A percentile compares a stretch with the other conserved stretches of the same genome.
Evolutionary conservation across 2,888 invertebrate genomes (phyloP).

Genomic region (Carabus problematicus): DNA sequence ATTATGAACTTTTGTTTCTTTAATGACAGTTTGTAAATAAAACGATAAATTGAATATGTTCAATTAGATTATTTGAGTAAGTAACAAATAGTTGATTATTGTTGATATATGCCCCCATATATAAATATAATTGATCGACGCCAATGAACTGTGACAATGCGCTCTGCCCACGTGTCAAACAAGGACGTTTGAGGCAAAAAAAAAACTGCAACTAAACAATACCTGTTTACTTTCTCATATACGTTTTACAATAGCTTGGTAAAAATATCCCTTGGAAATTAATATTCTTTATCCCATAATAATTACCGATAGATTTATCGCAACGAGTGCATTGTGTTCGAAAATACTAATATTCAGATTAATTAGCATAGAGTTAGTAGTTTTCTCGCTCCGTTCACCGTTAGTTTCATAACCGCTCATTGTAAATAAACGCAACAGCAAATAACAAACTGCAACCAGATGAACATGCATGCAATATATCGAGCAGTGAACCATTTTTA

Average conservation of each 20-base stretch:
- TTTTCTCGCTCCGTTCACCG: too few species aligned
- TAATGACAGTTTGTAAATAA: background rate
- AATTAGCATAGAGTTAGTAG: background rate
- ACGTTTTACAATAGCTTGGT: background rate
- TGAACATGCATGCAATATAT: too few species aligned
- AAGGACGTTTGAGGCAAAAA: constrained; percentile 36
- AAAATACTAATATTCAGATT: constrained; percentile 9
- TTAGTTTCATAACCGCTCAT: too few species aligned
- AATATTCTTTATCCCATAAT: too few species aligned
- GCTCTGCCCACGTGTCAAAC: constrained; percentile 37
- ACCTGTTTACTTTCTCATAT: constrained; percentile 40
- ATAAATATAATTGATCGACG: background rate
- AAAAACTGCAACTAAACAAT: constrained; percentile 37
- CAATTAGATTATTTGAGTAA: too few species aligned
- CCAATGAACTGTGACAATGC: constrained; percentile 4
- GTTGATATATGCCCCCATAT: constrained; percentile 6
- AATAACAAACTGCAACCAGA: too few species aligned
- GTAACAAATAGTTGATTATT: too few species aligned
- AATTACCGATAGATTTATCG: too few species aligned
- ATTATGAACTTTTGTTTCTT: too few species aligned
- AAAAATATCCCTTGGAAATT: too few species aligned
- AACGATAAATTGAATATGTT: background rate
- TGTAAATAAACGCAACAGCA: too few species aligned
- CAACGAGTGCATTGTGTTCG: background rate
- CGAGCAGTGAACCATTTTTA: too few species aligned